Conservation (phyloP, 2,888 invertebrate genomes). For the Heliconius ismenius region DNA sequence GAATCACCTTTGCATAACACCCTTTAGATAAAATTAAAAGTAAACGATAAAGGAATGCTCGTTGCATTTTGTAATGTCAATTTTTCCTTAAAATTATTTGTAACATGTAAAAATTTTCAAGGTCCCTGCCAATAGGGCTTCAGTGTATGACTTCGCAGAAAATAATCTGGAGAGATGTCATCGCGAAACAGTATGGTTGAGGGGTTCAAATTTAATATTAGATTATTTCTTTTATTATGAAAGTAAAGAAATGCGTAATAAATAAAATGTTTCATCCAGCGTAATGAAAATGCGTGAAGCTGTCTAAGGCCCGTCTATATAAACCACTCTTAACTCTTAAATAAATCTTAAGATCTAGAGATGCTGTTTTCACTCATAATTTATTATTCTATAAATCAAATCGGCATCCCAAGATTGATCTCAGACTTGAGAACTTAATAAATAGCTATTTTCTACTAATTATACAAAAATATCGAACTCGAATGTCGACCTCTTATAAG, state of each 20-base stretch:
- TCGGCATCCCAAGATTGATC: too few relatives aligned
- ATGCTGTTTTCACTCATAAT: too few relatives aligned
- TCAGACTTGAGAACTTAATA: too few relatives aligned
- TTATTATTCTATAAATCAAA: too few relatives aligned
- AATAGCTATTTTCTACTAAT: too few relatives aligned
- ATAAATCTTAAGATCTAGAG: too few relatives aligned
- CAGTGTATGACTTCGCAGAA: neutral
- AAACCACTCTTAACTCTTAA: too few relatives aligned
- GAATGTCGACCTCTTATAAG: neutral
- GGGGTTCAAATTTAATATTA: neutral
- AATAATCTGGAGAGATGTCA: neutral
- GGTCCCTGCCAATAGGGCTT: too few relatives aligned
- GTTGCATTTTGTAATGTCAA: conserved; percentile 13
- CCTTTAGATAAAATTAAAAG: conserved; percentile 20
- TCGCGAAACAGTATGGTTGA: neutral
- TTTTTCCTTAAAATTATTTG: conserved; percentile 14
- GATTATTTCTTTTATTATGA: neutral
- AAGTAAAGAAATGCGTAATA: neutral
- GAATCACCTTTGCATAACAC: conserved; percentile 40
- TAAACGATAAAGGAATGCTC: conserved; percentile 11
- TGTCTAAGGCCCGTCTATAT: neutral
- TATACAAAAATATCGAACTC: neutral
- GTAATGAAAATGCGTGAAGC: neutral
- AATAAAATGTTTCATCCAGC: neutral
- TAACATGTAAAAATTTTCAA: conserved; percentile 6